A percentile compares a stretch with the other conserved stretches of the same genome.
Conservation (phyloP, 1,140 invertebrate genomes). For the Meloidogyne hapla region DNA sequence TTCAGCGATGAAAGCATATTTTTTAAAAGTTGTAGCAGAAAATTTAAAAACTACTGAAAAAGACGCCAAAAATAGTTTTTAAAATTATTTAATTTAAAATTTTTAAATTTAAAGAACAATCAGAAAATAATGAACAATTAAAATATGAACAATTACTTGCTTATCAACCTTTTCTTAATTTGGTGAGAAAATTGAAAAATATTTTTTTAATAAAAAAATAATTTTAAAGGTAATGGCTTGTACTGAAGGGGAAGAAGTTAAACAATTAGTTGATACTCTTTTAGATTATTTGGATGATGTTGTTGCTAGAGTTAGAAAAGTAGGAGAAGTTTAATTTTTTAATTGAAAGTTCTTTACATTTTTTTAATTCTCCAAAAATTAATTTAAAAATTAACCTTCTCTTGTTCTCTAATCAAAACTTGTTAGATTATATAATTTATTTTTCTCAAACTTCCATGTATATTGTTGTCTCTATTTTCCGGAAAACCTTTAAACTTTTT, state of each 20-base stretch:
- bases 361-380: too few species aligned
- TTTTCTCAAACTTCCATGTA: too few species aligned
- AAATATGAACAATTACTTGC: slow-evolving; percentile 37
- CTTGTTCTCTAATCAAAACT: too few species aligned
- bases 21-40: slow-evolving; percentile 49
- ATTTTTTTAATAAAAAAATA: neutral
- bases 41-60: slow-evolving; percentile 38
- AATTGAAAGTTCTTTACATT: too few species aligned
- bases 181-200: slow-evolving; percentile 12
- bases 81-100: neutral
- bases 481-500: too few species aligned
- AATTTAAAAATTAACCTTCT: too few species aligned
- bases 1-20: slow-evolving; percentile 44
- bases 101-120: neutral
- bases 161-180: slow-evolving; percentile 54
- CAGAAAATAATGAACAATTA: neutral
- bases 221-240: slow-evolving; percentile 37
- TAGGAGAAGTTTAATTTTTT: too few species aligned
- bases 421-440: too few species aligned
- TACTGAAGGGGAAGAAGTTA: slow-evolving; percentile 50
- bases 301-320: slow-evolving; percentile 41
- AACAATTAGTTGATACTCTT: slow-evolving; percentile 40
- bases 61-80: neutral
- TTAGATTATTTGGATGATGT: slow-evolving; percentile 46
- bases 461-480: too few species aligned